Evolutionary conservation across 2,113 vertebrate genomes (phyloP), one percentile per base, ranked within the genome.

Genomic region (Eurypyga helias): DNA sequence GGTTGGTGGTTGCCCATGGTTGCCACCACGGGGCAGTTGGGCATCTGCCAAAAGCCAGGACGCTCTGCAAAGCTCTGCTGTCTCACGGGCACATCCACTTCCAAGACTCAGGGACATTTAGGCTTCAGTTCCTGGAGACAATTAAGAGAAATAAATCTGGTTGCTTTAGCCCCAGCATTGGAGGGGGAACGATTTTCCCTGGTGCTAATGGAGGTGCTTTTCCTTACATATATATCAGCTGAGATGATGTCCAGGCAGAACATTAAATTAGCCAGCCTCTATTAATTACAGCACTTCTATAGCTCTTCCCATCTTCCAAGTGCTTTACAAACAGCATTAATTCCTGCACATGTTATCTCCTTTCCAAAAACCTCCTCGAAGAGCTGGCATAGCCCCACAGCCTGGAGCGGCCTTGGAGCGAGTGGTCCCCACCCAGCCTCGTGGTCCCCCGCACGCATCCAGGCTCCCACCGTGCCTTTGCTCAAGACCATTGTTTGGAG

Each of bases 251-350:
- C 93, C 90, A 93, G 70, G 70, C 77, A 89, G 91, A 94, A 85
- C 66, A 90, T 51, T 94, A 84, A 90, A 95, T 92, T 92, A 96
- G 93, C 80, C 89, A 89, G 66, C 71, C 70, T 85, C 94, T 96
- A 97, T 97, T 96, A 96, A 97, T 87, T 95, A 95, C 70, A 89
- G 77, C 70, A 36, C 73, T 96, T 91, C 95, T 95, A 96, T 34
- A 91, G 94, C 89, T 87, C 57, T 92, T 83, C 90, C 90, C 87
- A 76, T 93, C 89, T 84, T 97, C 73, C 81, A 82, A 95, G 66
- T 72, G 73, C 78, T 91, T 89, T 90, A 87, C 87, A 95, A 97
- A 96, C 89, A 95, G 62, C 89, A 77, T 72, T 92, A 92, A 95
- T 92, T 93, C 83, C 77, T 84, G 45, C 1, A 5, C n/a, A 58